phyloP scores from a whole-genome alignment of 1,140 invertebrate genomes.

The Macrocentrus cingulum region DNA sequence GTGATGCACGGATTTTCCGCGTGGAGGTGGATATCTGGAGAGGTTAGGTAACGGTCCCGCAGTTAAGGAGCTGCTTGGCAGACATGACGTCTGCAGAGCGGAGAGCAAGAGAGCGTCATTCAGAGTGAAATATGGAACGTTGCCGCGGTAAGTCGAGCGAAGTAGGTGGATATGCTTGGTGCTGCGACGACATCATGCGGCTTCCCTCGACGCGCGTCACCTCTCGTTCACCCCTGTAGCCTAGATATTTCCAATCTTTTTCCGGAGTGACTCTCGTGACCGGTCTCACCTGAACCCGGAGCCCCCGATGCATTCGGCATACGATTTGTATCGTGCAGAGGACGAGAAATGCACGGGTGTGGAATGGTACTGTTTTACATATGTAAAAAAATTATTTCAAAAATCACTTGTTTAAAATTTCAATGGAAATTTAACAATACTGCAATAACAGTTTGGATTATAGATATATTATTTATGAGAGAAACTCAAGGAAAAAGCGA shows the following conservation, averaged over 20 bases:
- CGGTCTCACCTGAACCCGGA: slow-evolving; percentile 32
- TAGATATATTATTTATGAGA: too few relatives aligned
- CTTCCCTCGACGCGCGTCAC: slow-evolving; percentile 1
- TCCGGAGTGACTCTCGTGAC: slow-evolving; percentile 36
- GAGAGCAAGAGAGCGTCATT: slow-evolving; percentile 28
- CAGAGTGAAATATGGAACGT: slow-evolving; percentile 31
- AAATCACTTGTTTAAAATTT: too few relatives aligned
- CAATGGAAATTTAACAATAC: too few relatives aligned
- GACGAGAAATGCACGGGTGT: slow-evolving; percentile 1
- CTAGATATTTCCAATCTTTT: slow-evolving; percentile 37
- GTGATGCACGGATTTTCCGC: slow-evolving; percentile 7
- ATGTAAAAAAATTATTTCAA: too few relatives aligned
- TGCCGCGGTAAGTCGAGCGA: slow-evolving; percentile 16
- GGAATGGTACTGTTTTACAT: not conserved
- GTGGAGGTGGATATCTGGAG: slow-evolving; percentile 26
- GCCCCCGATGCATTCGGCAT: slow-evolving; percentile 11
- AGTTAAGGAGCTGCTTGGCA: slow-evolving; percentile 44
- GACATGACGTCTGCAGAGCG: slow-evolving; percentile 44
- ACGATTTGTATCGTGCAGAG: slow-evolving; percentile 19
- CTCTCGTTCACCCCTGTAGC: slow-evolving; percentile 25
- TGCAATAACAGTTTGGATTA: too few relatives aligned
- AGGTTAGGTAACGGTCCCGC: slow-evolving; percentile 56
- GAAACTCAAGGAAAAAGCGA: too few relatives aligned
- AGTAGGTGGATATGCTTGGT: slow-evolving; percentile 20
- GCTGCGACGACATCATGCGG: slow-evolving; percentile 2